Conservation (phyloP, 2,888 invertebrate species). For the Molorchus minor region DNA sequence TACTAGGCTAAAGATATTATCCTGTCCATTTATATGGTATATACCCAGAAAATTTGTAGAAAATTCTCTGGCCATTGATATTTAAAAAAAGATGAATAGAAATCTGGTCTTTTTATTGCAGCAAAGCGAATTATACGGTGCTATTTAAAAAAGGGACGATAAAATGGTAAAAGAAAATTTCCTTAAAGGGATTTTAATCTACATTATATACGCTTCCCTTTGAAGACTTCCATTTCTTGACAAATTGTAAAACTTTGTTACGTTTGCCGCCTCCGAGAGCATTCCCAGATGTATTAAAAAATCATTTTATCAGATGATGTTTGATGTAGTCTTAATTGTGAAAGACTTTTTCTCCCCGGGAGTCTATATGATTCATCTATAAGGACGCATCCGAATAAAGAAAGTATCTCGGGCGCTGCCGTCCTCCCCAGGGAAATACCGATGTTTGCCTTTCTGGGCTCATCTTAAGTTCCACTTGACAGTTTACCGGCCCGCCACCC, state of each 20-base stretch:
- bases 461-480: slow-evolving; percentile 28
- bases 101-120: not conserved
- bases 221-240: slow-evolving; percentile 42
- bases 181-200: slow-evolving; percentile 45
- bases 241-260: slow-evolving; percentile 37
- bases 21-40: no score
- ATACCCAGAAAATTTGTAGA: no score
- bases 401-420: slow-evolving; percentile 20
- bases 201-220: slow-evolving; percentile 39
- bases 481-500: slow-evolving; percentile 23
- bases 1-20: no score
- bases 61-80: no score
- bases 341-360: slow-evolving; percentile 15
- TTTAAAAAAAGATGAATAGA: no score
- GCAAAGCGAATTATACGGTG: slow-evolving; percentile 4
- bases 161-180: slow-evolving; percentile 32
- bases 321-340: slow-evolving; percentile 27
- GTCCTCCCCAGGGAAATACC: slow-evolving; percentile 21
- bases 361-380: slow-evolving; percentile 26
- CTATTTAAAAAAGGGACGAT: slow-evolving; percentile 18
- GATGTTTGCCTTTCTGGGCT: slow-evolving; percentile 25
- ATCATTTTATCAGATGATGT: slow-evolving; percentile 28
- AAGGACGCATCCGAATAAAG: slow-evolving; percentile 23
- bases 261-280: slow-evolving; percentile 20
- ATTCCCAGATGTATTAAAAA: slow-evolving; percentile 28